Evolutionary conservation across 2,888 invertebrate genomes (phyloP).

Genomic region (Coelopa pilipes): DNA sequence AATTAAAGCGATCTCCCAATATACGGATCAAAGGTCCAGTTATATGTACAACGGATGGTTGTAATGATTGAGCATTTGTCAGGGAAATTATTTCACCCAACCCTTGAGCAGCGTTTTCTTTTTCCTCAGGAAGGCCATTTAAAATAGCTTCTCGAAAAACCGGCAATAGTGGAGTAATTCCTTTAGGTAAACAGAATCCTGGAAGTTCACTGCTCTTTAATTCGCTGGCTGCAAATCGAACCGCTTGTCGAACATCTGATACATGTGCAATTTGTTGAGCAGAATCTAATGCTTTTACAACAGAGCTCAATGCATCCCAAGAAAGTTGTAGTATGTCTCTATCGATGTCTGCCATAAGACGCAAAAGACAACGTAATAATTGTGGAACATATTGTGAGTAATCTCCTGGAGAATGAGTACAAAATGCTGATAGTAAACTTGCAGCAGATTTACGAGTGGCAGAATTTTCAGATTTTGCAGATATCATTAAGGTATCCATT

Average conservation of each 20-base stretch:
- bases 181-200: conserved; percentile 94
- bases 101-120: conserved; percentile 94
- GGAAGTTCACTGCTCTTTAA: conserved; percentile 83
- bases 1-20: conserved; percentile 93
- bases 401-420: conserved; percentile 88
- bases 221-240: conserved; percentile 90
- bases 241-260: conserved; percentile 89
- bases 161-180: conserved; percentile 91
- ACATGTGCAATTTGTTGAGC: conserved; percentile 88
- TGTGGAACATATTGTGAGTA: conserved; percentile 89
- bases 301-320: conserved; percentile 91
- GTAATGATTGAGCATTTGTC: conserved; percentile 87
- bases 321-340: conserved; percentile 84
- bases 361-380: conserved; percentile 86
- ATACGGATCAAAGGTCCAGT: conserved; percentile 98
- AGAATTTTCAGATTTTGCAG: conserved; percentile 74
- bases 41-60: conserved; percentile 95
- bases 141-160: conserved; percentile 96
- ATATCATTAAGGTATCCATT: conserved; percentile 85
- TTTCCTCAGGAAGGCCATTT: conserved; percentile 94
- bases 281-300: conserved; percentile 87
- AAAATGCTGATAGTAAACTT: conserved; percentile 89
- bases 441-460: conserved; percentile 83
- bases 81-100: conserved; percentile 74
- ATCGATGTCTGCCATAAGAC: conserved; percentile 84